Base-by-base conservation (phyloP, 30 jellyfish, hydroid and myxozoan species). In the Aurelia coerulea region DNA sequence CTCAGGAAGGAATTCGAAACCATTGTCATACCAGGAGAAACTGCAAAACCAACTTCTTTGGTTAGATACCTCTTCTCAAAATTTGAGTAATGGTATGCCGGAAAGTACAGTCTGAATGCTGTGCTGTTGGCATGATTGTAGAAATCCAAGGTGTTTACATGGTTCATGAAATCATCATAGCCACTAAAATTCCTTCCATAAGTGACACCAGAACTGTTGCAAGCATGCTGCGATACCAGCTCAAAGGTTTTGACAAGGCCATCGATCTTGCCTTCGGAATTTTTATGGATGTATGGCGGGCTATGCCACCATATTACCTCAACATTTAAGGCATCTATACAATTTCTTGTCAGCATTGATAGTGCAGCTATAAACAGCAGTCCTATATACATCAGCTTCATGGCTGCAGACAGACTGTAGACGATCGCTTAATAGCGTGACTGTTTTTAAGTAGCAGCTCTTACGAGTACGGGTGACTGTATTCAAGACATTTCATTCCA, bases 1-100 rank as follows among this genome's bases (percentile, higher is more conserved):
- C 17, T 53, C 71, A 81, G 59, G 51, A 81, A 66, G 12, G 84
- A 42, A 37, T 81, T 69, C 41, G 75, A 65, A 14, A 81, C 84
- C 69, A 81, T 42, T 5, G 84, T 56, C 91, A 81, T 81, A 6
- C 91, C 91, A 19, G 91, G 91, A 10, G 91, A 81, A 32, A 49
- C 68, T 12, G 69, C 91, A 54, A 81, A 0, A 12, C 84, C 84
- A 69, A 81, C 71, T 17, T 81, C 75, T 18, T 63, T 66, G 16
- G 52, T 67, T 1, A 10, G 54, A 65, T 81, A 52, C 35, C 10
- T 50, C 3, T 37, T 51, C 2, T 50, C n/a, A 10, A 71, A 2
- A 11, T 53, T 10, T n/a, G 91, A 81, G 14, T 32, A 17, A 14
- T 51, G 34, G 76, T 81, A 81, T 29, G 84, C 91, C 10, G 91